Evolutionary conservation across 2,113 vertebrate genomes (phyloP).

Genomic region (Mellivora capensis): DNA sequence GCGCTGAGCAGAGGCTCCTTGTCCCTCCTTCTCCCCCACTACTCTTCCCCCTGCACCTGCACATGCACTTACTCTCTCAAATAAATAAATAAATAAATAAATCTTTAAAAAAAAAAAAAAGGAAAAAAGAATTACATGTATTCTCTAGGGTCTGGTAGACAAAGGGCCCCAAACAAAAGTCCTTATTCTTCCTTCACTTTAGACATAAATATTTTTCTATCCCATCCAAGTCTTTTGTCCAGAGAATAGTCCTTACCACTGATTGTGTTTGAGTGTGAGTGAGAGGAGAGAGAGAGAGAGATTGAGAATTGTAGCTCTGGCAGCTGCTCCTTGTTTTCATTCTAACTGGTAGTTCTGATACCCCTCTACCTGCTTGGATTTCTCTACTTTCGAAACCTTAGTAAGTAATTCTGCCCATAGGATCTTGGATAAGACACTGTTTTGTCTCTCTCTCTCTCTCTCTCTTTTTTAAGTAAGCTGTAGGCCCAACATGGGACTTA

Average conservation of each 20-base stretch:
- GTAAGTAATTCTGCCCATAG: neutral
- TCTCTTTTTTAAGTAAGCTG: neutral
- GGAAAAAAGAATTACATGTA: constrained; percentile 16
- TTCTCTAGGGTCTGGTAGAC: neutral
- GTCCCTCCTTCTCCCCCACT: neutral
- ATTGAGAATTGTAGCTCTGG: neutral
- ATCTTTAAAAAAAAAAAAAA: too few relatives aligned
- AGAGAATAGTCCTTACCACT: neutral
- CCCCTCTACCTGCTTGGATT: neutral
- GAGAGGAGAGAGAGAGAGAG: neutral
- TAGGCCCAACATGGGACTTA: neutral
- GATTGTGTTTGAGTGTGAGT: neutral
- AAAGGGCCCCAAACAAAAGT: constrained; percentile 4
- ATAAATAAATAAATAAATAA: neutral
- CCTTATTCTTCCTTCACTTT: constrained; percentile 18
- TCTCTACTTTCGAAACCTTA: neutral
- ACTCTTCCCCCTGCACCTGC: neutral
- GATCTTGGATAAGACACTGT: neutral
- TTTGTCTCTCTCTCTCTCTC: neutral
- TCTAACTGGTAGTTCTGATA: neutral
- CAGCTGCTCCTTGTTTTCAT: neutral
- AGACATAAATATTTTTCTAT: neutral
- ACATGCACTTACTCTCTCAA: neutral
- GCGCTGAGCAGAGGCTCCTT: neutral
- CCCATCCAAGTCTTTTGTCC: neutral